phyloP scores from a whole-genome alignment of 1,140 invertebrate genomes.

The Drosophila baimaii region DNA sequence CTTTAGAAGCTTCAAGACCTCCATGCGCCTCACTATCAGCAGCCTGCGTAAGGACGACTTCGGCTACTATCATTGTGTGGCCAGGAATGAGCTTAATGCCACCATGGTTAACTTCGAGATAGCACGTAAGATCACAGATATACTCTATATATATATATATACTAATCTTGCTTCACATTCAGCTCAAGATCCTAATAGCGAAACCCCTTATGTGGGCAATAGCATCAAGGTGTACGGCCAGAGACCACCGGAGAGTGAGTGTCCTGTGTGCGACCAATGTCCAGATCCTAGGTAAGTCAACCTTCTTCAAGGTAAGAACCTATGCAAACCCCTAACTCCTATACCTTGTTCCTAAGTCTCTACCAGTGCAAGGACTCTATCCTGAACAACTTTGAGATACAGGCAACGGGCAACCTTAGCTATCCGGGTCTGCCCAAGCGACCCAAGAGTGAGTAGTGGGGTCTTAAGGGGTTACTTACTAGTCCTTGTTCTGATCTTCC shows the following conservation, averaged over 20 bases:
- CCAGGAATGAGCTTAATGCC: slow-evolving; percentile 91
- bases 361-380: slow-evolving; percentile 87
- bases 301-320: neutral
- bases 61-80: slow-evolving; percentile 92
- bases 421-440: slow-evolving; percentile 86
- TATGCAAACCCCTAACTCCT: neutral
- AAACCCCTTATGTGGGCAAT: slow-evolving; percentile 80
- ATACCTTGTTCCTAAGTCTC: slow-evolving; percentile 61
- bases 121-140: slow-evolving; percentile 86
- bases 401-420: slow-evolving; percentile 86
- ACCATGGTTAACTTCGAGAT: slow-evolving; percentile 91
- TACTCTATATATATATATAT: too few species aligned
- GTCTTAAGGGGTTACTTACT: too few species aligned
- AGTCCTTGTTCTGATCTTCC: too few species aligned
- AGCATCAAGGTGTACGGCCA: slow-evolving; percentile 85
- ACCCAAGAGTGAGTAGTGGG: slow-evolving; percentile 85
- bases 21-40: slow-evolving; percentile 91
- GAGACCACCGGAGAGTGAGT: slow-evolving; percentile 87
- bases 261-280: slow-evolving; percentile 85
- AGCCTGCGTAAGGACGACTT: slow-evolving; percentile 88
- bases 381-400: slow-evolving; percentile 86
- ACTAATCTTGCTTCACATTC: neutral
- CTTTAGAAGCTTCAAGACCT: slow-evolving; percentile 70
- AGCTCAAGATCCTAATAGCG: slow-evolving; percentile 83
- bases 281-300: slow-evolving; percentile 83